phyloP scores from a whole-genome alignment of 2,113 vertebrate species.

The Zootoca vivipara region DNA sequence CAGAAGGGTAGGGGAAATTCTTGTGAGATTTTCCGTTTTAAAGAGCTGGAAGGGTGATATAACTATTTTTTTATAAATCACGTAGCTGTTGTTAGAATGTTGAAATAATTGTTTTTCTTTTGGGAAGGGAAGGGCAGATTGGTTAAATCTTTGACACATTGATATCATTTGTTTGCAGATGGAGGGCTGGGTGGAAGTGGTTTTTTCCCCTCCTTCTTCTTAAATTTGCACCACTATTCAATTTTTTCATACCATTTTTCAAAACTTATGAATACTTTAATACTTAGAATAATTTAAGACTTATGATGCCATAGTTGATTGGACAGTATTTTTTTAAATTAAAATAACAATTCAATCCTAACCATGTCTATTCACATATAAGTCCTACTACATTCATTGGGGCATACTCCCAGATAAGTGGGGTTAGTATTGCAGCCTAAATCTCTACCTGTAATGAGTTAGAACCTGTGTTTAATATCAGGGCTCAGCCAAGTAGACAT shows the following conservation, averaged over 20 bases:
- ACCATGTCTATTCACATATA: no score
- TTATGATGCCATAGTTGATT: not conserved
- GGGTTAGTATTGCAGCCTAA: no score
- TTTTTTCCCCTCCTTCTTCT: not conserved
- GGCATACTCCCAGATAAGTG: no score
- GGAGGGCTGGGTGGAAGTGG: not conserved
- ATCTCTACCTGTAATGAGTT: not conserved
- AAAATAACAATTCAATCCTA: no score
- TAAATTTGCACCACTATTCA: not conserved
- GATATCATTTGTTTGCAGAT: not conserved
- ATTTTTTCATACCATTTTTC: not conserved
- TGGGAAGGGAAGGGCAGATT: not conserved
- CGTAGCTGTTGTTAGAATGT: not conserved
- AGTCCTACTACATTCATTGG: no score
- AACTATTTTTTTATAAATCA: not conserved
- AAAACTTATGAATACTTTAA: not conserved
- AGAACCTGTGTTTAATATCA: not conserved
- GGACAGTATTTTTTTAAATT: not conserved
- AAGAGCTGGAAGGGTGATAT: not conserved
- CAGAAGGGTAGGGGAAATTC: conserved; percentile 12
- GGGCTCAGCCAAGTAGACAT: not conserved
- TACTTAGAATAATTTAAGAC: not conserved
- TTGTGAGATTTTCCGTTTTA: not conserved
- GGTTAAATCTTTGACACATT: not conserved
- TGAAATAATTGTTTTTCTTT: not conserved